Evolutionary conservation across 92 coral and sea anemone species (phyloP), one percentile per base, ranked within the genome.

Genomic region (Isaurus tuberculatus): DNA sequence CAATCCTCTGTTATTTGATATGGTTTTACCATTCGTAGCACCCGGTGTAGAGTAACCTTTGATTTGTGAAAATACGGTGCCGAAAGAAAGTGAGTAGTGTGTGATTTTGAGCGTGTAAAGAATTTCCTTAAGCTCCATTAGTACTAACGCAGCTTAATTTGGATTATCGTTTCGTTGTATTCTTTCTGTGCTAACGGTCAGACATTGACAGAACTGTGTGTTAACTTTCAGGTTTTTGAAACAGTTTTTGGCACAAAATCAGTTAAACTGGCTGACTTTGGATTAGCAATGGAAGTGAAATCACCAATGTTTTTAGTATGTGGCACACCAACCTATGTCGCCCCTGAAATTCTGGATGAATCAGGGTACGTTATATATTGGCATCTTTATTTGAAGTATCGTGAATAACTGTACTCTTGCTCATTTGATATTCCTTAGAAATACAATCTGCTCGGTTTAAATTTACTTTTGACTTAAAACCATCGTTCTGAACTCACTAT

Each of bases 281-380:
- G 98, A 63, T 85, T 94, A 64, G 98, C 98, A 3, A 89, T 89
- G 57, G 98, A 91, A 40, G 98, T 94, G 16, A 75, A 91, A 44
- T 88, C 86, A 16, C 98, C 95, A 9, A 88, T 92, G 93, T 94
- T 91, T 65, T 89, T 94, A 46, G 98, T 94, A 16, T 94, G 98
- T 79, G 98, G 98, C 8, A 94, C 98, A 20, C 98, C 98, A 36
- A 94, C 98, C 0, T 94, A 94, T 42, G 98, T 94, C 11, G 98
- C 98, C 43, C 98, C 98, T 3, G 98, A 94, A 58, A 94, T 94
- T 80, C 84, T 94, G 25, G 98, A 94, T 89, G 98, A 94, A 65
- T 80, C 95, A 32, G 95, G 95, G 95, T 92, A 81, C 31, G 94
- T 67, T n/a, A 26, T 43, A 10, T 1, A 55, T 30, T 61, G 15